Percentiles rank a stretch among this genome's conserved stretches.
These are phyloP conservation scores for Brachyhypopomus occidentalis DNA, from an alignment of 2,113 vertebrate species.

Conservation along the genomic window DNA sequence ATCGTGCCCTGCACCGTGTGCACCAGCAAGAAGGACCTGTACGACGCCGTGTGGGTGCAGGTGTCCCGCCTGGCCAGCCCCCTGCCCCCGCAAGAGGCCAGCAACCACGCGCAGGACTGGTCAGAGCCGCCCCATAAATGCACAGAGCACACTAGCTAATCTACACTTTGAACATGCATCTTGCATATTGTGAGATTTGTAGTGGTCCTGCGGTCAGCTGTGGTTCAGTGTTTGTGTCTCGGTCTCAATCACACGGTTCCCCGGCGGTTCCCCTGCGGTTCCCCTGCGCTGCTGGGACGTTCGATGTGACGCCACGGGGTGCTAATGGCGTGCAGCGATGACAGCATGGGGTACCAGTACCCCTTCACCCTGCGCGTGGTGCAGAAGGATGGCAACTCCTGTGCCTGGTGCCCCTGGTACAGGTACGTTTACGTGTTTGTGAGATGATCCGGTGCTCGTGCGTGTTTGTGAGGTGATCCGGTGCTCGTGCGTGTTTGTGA, in stretches of 20 bases:
- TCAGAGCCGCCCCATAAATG: slow-evolving; percentile 61
- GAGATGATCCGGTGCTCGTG: too few species aligned
- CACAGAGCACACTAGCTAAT: too few species aligned
- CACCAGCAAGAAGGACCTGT: slow-evolving; percentile 91
- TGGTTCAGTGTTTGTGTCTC: not conserved
- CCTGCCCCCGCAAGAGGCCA: slow-evolving; percentile 96
- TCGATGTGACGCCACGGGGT: not conserved
- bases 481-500: too few species aligned
- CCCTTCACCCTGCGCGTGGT: slow-evolving; percentile 95
- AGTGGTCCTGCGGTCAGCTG: not conserved
- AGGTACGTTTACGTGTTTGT: slow-evolving; percentile 75
- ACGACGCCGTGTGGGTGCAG: slow-evolving; percentile 96
- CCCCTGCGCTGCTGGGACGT: not conserved
- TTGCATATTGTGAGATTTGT: too few species aligned
- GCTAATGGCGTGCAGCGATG: slow-evolving; percentile 80
- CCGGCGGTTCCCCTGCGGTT: not conserved
- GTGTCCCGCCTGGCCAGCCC: slow-evolving; percentile 95
- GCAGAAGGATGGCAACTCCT: slow-evolving; percentile 94
- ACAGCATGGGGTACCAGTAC: slow-evolving; percentile 98
- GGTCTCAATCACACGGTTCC: not conserved
- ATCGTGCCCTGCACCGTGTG: slow-evolving; percentile 95
- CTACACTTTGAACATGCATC: too few species aligned
- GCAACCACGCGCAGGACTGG: slow-evolving; percentile 98
- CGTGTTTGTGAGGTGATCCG: too few species aligned
- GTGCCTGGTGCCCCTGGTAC: slow-evolving; percentile 98